Percentiles rank a stretch among this genome's conserved stretches.
Evolutionary conservation across 2,797 vertebrate genomes (phyloP).

Genomic region (Microchirus variegatus): DNA sequence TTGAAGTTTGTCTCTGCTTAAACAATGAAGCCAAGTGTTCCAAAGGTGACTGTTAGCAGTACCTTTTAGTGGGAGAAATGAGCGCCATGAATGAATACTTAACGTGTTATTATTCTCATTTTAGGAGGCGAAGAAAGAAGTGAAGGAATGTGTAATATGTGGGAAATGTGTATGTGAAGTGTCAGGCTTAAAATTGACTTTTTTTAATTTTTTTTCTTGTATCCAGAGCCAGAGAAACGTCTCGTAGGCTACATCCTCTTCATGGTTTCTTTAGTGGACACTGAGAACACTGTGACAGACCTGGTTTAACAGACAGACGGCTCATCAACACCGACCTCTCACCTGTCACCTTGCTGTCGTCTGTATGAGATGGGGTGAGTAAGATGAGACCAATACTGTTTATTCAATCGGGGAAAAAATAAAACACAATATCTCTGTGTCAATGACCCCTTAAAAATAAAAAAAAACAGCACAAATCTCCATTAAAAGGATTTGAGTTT

Average conservation of each 20-base stretch:
- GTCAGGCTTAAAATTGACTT: neutral
- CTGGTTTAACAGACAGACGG: too few species aligned
- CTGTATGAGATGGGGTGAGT: slow-evolving; percentile 97
- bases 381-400: neutral
- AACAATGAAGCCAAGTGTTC: too few species aligned
- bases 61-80: too few species aligned
- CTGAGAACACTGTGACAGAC: slow-evolving; percentile 96
- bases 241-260: neutral
- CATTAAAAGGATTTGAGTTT: too few species aligned
- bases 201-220: neutral
- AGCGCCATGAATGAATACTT: too few species aligned
- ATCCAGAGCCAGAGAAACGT: neutral
- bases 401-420: too few species aligned
- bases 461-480: too few species aligned
- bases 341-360: slow-evolving; percentile 95
- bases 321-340: slow-evolving; percentile 88
- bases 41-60: too few species aligned
- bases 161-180: slow-evolving; percentile 97
- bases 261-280: slow-evolving; percentile 94
- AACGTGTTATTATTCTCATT: neutral
- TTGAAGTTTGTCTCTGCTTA: too few species aligned
- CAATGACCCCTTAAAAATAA: too few species aligned
- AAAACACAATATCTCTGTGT: too few species aligned
- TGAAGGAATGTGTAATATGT: slow-evolving; percentile 99
- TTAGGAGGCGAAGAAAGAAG: slow-evolving; percentile 95